Percentiles rank a stretch among this genome's conserved stretches.
These are phyloP conservation scores for Rallus crepitans DNA, from an alignment of 2,797 vertebrate genomes.

Conservation along the genomic window DNA sequence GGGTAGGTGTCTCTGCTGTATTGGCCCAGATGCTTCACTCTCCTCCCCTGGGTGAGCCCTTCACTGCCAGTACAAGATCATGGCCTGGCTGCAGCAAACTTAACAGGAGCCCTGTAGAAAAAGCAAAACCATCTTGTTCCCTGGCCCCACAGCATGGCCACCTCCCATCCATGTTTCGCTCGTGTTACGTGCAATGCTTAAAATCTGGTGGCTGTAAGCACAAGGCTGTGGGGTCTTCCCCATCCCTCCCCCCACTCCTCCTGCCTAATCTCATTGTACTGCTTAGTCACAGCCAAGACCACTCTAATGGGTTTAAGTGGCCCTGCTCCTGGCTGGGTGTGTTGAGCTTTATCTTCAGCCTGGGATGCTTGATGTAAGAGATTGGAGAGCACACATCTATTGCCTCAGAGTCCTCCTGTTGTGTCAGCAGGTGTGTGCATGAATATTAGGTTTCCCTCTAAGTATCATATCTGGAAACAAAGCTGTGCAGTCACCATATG, in stretches of 20 bases:
- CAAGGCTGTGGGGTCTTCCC: neutral
- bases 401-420: neutral
- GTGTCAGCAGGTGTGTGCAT: neutral
- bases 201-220: neutral
- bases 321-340: neutral
- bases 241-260: neutral
- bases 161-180: neutral
- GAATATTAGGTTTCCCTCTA: neutral
- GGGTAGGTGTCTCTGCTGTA: neutral
- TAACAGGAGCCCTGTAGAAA: neutral
- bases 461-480: neutral
- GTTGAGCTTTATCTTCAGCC: neutral
- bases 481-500: neutral
- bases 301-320: conserved; percentile 45
- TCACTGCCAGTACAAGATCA: neutral
- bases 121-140: neutral
- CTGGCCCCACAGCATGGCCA: neutral
- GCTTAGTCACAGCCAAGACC: conserved; percentile 49
- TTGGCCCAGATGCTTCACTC: neutral
- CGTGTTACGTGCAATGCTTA: neutral
- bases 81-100: neutral
- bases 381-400: neutral
- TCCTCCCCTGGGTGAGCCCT: neutral
- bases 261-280: conserved; percentile 53
- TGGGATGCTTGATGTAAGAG: neutral